These are phyloP conservation scores for Hypsopygia costalis DNA, from an alignment of 2,888 invertebrate species.

Conservation along the genomic window DNA sequence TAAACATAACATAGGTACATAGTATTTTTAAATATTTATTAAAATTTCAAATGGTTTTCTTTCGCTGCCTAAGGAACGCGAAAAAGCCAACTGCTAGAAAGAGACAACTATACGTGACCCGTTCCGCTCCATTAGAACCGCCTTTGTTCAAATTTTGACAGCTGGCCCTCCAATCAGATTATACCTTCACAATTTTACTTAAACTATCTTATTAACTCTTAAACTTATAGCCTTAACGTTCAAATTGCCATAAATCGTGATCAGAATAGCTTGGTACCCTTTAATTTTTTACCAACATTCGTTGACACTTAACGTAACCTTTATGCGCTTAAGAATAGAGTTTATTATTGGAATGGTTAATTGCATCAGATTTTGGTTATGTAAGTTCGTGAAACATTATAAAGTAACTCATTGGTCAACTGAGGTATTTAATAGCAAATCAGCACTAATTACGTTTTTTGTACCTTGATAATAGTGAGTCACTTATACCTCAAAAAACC, in stretches of 20 bases:
- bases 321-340: background rate
- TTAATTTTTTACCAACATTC: background rate
- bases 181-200: constrained; percentile 7
- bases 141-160: constrained; percentile 69
- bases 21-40: too few relatives aligned
- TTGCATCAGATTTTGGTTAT: too few relatives aligned
- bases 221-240: background rate
- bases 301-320: background rate
- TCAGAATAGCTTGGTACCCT: background rate
- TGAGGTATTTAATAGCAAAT: too few relatives aligned
- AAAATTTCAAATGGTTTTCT: constrained; percentile 2
- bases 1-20: too few relatives aligned
- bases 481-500: too few relatives aligned
- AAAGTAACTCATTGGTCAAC: too few relatives aligned
- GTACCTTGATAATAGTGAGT: too few relatives aligned
- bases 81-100: constrained; percentile 30
- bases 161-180: constrained; percentile 52
- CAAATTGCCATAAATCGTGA: background rate
- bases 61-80: constrained; percentile 20
- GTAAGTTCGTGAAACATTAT: too few relatives aligned
- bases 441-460: too few relatives aligned
- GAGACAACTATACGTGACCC: constrained; percentile 44
- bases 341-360: background rate
- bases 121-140: constrained; percentile 60
- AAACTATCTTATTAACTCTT: background rate